A percentile compares a stretch with the other conserved stretches of the same genome.
Evolutionary conservation across 2,113 vertebrate species (phyloP).

Genomic region (Phalacrocorax aristotelis): DNA sequence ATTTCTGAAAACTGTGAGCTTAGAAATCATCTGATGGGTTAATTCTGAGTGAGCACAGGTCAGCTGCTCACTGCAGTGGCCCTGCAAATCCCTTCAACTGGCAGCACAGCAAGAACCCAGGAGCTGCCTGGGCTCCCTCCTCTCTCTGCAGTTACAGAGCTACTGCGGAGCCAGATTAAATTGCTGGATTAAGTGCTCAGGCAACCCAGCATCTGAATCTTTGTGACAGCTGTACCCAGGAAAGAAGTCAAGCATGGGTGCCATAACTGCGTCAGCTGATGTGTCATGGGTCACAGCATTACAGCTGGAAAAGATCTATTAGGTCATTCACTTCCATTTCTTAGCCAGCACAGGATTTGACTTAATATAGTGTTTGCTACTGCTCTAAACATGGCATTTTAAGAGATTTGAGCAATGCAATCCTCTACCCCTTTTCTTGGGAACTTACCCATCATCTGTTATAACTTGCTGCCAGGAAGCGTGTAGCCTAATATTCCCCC

Average conservation of each 20-base stretch:
- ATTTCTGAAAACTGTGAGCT: neutral
- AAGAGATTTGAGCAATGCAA: neutral
- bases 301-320: neutral
- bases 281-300: neutral
- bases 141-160: neutral
- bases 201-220: neutral
- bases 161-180: neutral
- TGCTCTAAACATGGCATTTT: neutral
- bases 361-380: neutral
- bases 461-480: neutral
- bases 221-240: conserved; percentile 30
- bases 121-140: conserved; percentile 7
- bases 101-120: neutral
- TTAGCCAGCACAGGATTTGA: neutral
- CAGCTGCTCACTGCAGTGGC: neutral
- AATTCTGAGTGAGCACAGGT: neutral
- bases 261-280: neutral
- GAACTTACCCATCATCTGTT: neutral
- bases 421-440: neutral
- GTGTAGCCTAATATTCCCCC: neutral
- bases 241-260: neutral
- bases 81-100: neutral
- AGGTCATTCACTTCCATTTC: neutral
- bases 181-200: conserved; percentile 41
- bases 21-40: neutral